Evolutionary conservation across 2,797 vertebrate species (phyloP), one percentile per base, ranked within the genome.

Genomic region (Sebastes hopkinsi): DNA sequence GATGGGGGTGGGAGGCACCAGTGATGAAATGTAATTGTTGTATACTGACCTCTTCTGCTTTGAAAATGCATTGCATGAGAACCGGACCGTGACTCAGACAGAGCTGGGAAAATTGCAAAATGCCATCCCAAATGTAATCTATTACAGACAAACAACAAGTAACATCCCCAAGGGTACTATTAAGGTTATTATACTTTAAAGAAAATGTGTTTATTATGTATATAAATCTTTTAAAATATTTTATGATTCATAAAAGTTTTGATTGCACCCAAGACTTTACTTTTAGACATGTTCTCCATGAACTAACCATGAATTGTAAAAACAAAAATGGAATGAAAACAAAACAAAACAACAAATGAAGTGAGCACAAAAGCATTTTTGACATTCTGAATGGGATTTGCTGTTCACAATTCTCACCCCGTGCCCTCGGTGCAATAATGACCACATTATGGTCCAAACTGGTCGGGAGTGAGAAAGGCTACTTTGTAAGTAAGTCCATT

Each of bases 401-500:
- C 54, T 74, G 73, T 62, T 77, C 82, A 70, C 81, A 82, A 46
- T 69, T 92, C 87, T 93, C 89, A 88, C 84, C 77, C 89, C 75
- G 72, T 73, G 76, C 74, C 60, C 82, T 77, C 70, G 13, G 56
- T 80, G 83, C 75, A 94, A 94, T 93, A 95, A 95, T 93, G 92
- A 94, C 65, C 82, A 91, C 92, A 94, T 95, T 95, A 95, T 95
- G 89, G 86, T 81, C 88, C 84, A 87, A 89, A 92, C 76, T 78
- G 84, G 72, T 81, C 12, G 77, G 62, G 79, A 76, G 74, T 89
- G 77, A 96, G 92, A 96, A 96, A 94, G 95, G 87, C 93, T 79
- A 94, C 94, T 95, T 95, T 95, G 94, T 96, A 67, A 91, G 73
- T 95, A 93, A 95, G 86, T 93, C 92, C 86, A 85, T 54, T 81